Base-by-base conservation (phyloP, 1,140 invertebrate genomes). In the Phocides pigmalion region DNA sequence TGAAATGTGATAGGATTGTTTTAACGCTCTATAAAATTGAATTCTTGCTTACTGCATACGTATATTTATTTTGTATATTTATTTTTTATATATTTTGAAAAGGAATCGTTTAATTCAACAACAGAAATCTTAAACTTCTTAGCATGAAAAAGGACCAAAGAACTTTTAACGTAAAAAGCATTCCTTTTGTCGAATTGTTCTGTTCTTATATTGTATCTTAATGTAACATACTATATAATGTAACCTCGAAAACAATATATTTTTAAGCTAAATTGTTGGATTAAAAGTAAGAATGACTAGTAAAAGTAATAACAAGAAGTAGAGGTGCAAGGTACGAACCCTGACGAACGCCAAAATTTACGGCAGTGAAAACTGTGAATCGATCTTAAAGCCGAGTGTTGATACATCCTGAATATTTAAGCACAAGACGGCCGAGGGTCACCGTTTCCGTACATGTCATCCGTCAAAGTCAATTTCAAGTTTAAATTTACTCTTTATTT, bases 391-490 rank as follows among this genome's bases (percentile, higher is more conserved):
- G 25, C 67, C 53, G 62, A 64, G 51, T 74, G 80, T 69, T 78
- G 77, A 78, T 74, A 39, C 65, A 20, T 72, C 66, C 41, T 81
- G 68, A 89, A 89, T 89, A 80, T 85, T 89, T 78, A 61, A 87
- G 47, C 39, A 47, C 75, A 85, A 87, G 86, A 87, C 76, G 76
- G 63, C 68, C 71, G 64, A 50, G 76, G 82, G 82, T 82, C 81
- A 84, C 66, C 62, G 9, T 64, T 47, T 39, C 35, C 62, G 37
- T 9, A 42, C 53, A 6, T 79, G 79, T 86, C 86, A 86, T 87
- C 77, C 72, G 80, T 89, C 86, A 89, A 87, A 82, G 82, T 81
- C 86, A 83, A 86, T 82, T 85, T 79, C 62, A 85, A 87, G 73
- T 84, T 84, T 79, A 89, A 89, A 88, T 79, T 79, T 79, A 75